Evolutionary conservation across 2,888 invertebrate genomes (phyloP).

Genomic region (Melieria omissa): DNA sequence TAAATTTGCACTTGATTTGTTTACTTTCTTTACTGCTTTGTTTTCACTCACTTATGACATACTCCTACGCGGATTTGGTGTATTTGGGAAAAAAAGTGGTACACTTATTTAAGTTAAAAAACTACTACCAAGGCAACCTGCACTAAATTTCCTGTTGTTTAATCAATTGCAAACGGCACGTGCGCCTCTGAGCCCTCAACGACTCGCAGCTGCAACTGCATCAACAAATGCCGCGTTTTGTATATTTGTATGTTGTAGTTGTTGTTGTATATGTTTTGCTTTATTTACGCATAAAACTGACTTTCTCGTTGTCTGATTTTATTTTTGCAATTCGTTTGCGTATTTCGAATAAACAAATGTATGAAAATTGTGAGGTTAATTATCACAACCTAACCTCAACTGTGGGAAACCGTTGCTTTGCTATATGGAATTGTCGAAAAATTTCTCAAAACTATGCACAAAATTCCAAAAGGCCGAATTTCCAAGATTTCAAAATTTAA

Average conservation of each 20-base stretch:
- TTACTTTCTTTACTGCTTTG: constrained; percentile 26
- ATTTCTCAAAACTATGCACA: background rate
- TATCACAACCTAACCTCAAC: too few species aligned
- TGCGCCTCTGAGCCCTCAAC: background rate
- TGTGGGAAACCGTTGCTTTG: background rate
- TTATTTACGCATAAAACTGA: background rate
- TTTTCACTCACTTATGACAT: constrained; percentile 16
- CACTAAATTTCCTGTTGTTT: constrained; percentile 28
- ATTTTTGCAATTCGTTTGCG: constrained; percentile 1
- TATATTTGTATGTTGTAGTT: too few species aligned
- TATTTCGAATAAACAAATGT: constrained; percentile 18
- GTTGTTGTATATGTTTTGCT: too few species aligned
- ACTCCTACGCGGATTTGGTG: constrained; percentile 23
- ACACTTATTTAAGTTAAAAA: background rate
- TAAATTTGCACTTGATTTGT: constrained; percentile 19
- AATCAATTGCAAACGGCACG: constrained; percentile 28
- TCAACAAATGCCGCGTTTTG: too few species aligned
- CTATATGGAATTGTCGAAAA: constrained; percentile 9
- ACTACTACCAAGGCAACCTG: constrained; percentile 32
- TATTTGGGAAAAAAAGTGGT: constrained; percentile 16
- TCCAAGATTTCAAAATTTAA: background rate
- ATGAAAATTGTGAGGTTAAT: background rate
- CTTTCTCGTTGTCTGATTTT: constrained; percentile 13
- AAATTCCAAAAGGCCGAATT: background rate
- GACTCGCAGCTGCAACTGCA: background rate